Percentiles rank a stretch among this genome's conserved stretches.
phyloP scores from a whole-genome alignment of 2,797 vertebrate species.

The Loris lydekkerianus region DNA sequence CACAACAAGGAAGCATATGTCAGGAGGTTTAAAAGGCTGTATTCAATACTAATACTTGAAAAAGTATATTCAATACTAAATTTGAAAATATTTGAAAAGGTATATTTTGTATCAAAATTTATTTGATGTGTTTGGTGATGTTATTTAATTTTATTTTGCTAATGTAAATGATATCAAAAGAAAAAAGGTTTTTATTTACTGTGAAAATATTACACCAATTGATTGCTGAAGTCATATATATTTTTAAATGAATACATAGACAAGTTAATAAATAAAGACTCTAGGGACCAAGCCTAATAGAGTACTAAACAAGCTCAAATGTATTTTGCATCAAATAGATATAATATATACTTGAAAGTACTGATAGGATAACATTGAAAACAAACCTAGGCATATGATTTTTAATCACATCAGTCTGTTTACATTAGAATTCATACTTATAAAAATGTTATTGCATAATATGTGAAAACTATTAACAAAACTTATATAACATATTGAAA shows the following conservation, averaged over 20 bases:
- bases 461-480: conserved; percentile 8
- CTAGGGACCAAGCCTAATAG: background rate
- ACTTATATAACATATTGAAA: background rate
- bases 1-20: background rate
- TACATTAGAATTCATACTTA: background rate
- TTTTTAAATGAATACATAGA: background rate
- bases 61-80: background rate
- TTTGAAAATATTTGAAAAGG: background rate
- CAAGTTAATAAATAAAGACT: conserved; percentile 4
- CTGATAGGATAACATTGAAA: background rate
- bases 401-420: background rate
- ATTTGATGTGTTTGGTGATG: background rate
- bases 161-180: conserved; percentile 15
- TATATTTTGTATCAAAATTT: background rate
- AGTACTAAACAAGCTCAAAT: background rate
- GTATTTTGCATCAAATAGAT: background rate
- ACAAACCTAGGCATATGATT: background rate
- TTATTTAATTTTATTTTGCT: conserved; percentile 19
- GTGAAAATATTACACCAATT: conserved; percentile 1
- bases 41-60: background rate
- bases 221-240: background rate
- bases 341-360: background rate
- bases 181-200: background rate
- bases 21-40: background rate
- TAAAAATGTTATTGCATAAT: background rate